Percentiles rank a stretch among this genome's conserved stretches.
Conservation (phyloP, 2,797 vertebrate species). For the Labroides dimidiatus region DNA sequence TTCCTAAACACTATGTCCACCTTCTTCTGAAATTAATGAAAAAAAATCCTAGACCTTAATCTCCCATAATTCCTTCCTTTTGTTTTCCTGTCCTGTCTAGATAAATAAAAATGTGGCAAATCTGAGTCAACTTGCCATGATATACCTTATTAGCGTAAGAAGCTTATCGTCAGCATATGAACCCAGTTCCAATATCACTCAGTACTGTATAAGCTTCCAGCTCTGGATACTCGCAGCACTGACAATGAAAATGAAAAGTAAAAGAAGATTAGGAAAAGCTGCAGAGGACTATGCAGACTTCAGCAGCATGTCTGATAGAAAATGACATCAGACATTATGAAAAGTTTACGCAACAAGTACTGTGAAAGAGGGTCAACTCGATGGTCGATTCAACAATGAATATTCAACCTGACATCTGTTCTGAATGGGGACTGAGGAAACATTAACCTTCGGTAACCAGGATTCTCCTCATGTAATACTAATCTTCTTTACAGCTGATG, state of each 20-base stretch:
- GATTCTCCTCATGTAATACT: conserved; percentile 14
- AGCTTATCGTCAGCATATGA: conserved; percentile 77
- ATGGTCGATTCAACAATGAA: conserved; percentile 15
- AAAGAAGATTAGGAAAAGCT: conserved; percentile 65
- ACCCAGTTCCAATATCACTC: conserved; percentile 63
- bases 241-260: conserved; percentile 62
- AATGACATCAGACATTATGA: conserved; percentile 41
- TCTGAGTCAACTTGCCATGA: conserved; percentile 62
- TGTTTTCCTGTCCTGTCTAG: conserved; percentile 48
- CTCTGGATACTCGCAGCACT: conserved; percentile 58
- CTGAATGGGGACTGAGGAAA: conserved; percentile 5
- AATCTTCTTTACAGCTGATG: conserved; percentile 29
- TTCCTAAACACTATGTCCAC: conserved; percentile 42
- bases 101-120: conserved; percentile 57
- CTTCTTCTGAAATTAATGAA: conserved; percentile 38
- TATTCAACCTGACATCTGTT: conserved; percentile 36
- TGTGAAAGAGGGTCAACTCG: conserved; percentile 10
- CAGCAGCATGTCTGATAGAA: conserved; percentile 29
- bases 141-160: conserved; percentile 78
- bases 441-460: conserved; percentile 11
- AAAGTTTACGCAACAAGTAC: conserved; percentile 59
- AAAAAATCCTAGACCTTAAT: conserved; percentile 51
- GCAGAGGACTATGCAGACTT: conserved; percentile 42
- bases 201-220: conserved; percentile 54
- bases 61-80: conserved; percentile 54